A percentile compares a stretch with the other conserved stretches of the same genome.
Conservation (phyloP, 1,140 invertebrate genomes). For the Dryas iulia region DNA sequence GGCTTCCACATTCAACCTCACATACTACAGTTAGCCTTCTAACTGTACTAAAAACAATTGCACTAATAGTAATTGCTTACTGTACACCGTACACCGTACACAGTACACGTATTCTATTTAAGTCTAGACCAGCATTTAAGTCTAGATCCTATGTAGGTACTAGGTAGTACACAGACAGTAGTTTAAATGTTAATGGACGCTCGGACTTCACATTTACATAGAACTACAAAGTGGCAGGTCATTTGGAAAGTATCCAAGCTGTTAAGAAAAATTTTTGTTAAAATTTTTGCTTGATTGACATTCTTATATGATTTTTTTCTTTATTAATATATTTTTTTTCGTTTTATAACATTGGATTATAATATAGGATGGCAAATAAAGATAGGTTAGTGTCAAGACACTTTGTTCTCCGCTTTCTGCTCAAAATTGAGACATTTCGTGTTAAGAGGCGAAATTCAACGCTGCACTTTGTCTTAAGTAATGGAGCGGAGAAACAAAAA, state of each 20-base stretch:
- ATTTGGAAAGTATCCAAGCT: neutral
- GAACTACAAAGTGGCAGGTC: constrained; percentile 13
- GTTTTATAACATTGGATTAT: neutral
- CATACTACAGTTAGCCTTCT: neutral
- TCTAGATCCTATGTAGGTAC: neutral
- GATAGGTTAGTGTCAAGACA: no score
- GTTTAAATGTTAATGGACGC: constrained; percentile 19
- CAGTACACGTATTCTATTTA: constrained; percentile 12
- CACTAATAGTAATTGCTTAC: constrained; percentile 19
- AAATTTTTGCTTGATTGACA: neutral
- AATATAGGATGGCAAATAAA: no score
- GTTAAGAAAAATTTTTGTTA: neutral
- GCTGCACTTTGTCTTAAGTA: no score
- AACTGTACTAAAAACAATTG: constrained; percentile 14
- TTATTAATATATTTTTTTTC: neutral
- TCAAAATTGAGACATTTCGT: no score
- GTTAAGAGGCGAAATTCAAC: no score
- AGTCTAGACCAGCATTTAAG: constrained; percentile 14
- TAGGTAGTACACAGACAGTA: constrained; percentile 1
- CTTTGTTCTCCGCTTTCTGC: no score
- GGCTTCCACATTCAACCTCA: neutral
- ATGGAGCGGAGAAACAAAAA: no score
- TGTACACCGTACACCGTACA: neutral
- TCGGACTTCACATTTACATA: constrained; percentile 14
- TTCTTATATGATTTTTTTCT: neutral